Percentiles rank a stretch among this genome's conserved stretches.
Evolutionary conservation across 2,797 vertebrate species (phyloP).

Genomic region (Pseudochromis fuscus): DNA sequence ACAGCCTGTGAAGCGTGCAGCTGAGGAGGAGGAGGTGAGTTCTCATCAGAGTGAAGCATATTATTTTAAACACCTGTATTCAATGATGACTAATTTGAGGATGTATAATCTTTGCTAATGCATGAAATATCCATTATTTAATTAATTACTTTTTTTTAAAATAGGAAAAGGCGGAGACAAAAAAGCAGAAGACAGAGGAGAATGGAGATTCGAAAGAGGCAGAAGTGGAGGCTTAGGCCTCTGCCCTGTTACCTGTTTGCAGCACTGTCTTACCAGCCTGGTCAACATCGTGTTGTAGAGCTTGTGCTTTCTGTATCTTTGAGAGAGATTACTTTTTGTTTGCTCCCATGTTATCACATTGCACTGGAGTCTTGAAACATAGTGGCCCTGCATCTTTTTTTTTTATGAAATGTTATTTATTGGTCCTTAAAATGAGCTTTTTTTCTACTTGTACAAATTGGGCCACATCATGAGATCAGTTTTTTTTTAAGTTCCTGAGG

Average conservation of each 20-base stretch:
- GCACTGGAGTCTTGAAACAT: conserved; percentile 89
- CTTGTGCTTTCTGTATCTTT: conserved; percentile 88
- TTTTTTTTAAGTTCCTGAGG: conserved; percentile 71
- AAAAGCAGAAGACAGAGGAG: conserved; percentile 91
- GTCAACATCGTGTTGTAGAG: conserved; percentile 87
- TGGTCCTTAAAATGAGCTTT: conserved; percentile 85
- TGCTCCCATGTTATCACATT: conserved; percentile 83
- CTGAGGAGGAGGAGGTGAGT: conserved; percentile 82
- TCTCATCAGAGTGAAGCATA: conserved; percentile 10
- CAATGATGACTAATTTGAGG: conserved; percentile 3
- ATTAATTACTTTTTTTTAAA: conserved; percentile 2
- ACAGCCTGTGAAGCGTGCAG: conserved; percentile 87
- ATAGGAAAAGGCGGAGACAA: conserved; percentile 87
- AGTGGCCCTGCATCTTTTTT: conserved; percentile 82
- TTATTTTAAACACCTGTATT: conserved; percentile 8
- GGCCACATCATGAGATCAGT: conserved; percentile 79
- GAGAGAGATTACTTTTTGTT: conserved; percentile 81
- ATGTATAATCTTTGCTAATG: conserved; percentile 22
- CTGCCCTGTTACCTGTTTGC: conserved; percentile 69
- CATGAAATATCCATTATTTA: not conserved
- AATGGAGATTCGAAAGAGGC: conserved; percentile 88
- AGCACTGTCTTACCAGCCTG: conserved; percentile 84
- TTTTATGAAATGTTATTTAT: conserved; percentile 90
- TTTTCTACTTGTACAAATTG: conserved; percentile 79
- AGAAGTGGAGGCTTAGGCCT: conserved; percentile 85